Base-by-base conservation (phyloP, 2,888 invertebrate genomes). In the Polydrusus pterygomalis region DNA sequence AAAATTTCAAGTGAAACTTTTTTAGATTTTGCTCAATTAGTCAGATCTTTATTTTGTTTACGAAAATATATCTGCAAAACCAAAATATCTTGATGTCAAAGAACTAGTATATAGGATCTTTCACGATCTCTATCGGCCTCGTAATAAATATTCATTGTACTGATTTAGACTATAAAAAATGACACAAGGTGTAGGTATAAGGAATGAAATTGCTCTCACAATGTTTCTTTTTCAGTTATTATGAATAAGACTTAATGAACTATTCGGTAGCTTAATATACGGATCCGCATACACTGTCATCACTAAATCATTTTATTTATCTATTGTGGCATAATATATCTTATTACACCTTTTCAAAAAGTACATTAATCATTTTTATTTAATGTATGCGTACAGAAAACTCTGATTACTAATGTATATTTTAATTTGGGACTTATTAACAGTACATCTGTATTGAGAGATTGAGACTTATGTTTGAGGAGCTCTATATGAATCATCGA, bases 251-350 rank as follows among this genome's bases (percentile, higher is more conserved):
- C 54, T 81, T 82, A 82, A 82, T 82, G 82, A 82, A 81, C 81
- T 79, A 80, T 81, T 81, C 82, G 82, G 81, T 81, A 82, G 82
- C 80, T 70, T 76, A 77, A 79, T 79, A 78, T 72, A 76, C 79
- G 79, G 79, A 75, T 78, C 78, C 78, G 79, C 77, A 15, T 54
- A 68, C 77, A 80, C 80, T 80, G 80, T 82, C 81, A 78, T 79
- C 79, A 80, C 78, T 80, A 82, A 80, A 81, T 81, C 80, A 82
- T 81, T 78, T 79, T 78, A 79, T 79, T 79, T 60, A 60, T 13
- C 58, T 38, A 60, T 60, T 60, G 58, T 60, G 10, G 11, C 34
- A 38, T 60, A 60, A 60, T 60, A 60, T 60, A 60, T 60, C 58
- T 60, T 38, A 38, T 38, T 38, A 60, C 58, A 60, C 38, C 38